Percentiles rank a stretch among this genome's conserved stretches.
Evolutionary conservation across 2,113 vertebrate genomes (phyloP).

Genomic region (Paradisaea rubra): DNA sequence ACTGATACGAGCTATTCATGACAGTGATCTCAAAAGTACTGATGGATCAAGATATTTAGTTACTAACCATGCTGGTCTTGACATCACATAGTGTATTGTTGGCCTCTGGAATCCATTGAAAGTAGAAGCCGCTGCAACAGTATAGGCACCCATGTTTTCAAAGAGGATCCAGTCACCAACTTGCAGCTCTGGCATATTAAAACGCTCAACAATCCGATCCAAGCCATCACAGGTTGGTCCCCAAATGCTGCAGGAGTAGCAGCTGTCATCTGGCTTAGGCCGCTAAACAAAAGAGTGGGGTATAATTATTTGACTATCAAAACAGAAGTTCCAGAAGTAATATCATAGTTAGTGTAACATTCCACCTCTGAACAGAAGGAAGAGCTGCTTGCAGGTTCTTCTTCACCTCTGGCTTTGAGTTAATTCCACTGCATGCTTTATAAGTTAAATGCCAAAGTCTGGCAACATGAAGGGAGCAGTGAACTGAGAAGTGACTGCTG

Average conservation of each 20-base stretch:
- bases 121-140: constrained; percentile 92
- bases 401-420: background rate
- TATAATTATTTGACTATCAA: background rate
- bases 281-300: constrained; percentile 67
- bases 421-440: background rate
- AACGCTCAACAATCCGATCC: constrained; percentile 91
- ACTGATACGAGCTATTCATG: background rate
- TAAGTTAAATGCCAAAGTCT: background rate
- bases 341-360: background rate
- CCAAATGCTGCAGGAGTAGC: constrained; percentile 93
- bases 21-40: background rate
- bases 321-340: background rate
- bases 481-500: background rate
- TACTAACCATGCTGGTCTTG: constrained; percentile 86
- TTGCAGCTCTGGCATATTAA: constrained; percentile 85
- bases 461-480: background rate
- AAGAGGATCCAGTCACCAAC: constrained; percentile 95
- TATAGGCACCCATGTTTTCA: constrained; percentile 98
- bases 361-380: background rate
- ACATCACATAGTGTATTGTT: constrained; percentile 88
- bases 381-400: background rate
- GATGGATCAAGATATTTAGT: background rate
- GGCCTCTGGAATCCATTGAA: constrained; percentile 97
- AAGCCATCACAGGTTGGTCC: constrained; percentile 95
- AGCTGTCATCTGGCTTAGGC: constrained; percentile 87